A percentile compares a stretch with the other conserved stretches of the same genome.
Conservation (phyloP, 2,113 vertebrate genomes). For the Zingel zingel region DNA sequence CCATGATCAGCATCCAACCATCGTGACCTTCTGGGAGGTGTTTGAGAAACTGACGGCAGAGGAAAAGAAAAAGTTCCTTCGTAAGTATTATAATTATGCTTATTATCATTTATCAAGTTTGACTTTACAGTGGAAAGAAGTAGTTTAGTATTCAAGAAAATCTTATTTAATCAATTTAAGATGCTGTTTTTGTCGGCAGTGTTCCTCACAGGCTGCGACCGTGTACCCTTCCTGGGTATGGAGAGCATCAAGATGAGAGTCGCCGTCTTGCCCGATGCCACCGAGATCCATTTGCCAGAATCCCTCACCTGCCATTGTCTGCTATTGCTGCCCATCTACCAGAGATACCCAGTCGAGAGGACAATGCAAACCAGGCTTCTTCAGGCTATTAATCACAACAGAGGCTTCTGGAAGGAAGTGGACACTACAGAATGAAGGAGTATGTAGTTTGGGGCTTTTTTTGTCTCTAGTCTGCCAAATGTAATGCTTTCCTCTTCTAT, state of each 20-base stretch:
- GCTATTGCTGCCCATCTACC: slow-evolving; percentile 83
- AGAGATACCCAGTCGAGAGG: slow-evolving; percentile 76
- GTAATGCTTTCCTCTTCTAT: not conserved
- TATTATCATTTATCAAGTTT: not conserved
- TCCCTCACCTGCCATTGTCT: slow-evolving; percentile 78
- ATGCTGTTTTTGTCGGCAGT: slow-evolving; percentile 65
- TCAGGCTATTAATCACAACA: slow-evolving; percentile 79
- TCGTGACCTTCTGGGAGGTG: slow-evolving; percentile 88
- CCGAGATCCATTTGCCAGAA: slow-evolving; percentile 80
- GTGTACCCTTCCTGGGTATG: slow-evolving; percentile 81
- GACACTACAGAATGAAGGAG: not conserved
- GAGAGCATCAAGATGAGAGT: slow-evolving; percentile 80
- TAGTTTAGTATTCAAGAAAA: not conserved
- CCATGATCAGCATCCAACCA: slow-evolving; percentile 79
- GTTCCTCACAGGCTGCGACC: slow-evolving; percentile 86
- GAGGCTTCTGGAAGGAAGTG: slow-evolving; percentile 78
- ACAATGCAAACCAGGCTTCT: slow-evolving; percentile 79
- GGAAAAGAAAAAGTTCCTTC: slow-evolving; percentile 87
- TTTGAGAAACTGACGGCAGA: slow-evolving; percentile 83
- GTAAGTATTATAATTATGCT: slow-evolving; percentile 75
- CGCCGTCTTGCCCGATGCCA: slow-evolving; percentile 30
- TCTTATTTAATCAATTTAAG: not conserved
- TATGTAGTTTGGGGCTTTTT: not conserved
- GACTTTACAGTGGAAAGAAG: not conserved
- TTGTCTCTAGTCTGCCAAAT: not conserved